phyloP scores from a whole-genome alignment of 2,888 invertebrate genomes.

The Crepidodera aurea region DNA sequence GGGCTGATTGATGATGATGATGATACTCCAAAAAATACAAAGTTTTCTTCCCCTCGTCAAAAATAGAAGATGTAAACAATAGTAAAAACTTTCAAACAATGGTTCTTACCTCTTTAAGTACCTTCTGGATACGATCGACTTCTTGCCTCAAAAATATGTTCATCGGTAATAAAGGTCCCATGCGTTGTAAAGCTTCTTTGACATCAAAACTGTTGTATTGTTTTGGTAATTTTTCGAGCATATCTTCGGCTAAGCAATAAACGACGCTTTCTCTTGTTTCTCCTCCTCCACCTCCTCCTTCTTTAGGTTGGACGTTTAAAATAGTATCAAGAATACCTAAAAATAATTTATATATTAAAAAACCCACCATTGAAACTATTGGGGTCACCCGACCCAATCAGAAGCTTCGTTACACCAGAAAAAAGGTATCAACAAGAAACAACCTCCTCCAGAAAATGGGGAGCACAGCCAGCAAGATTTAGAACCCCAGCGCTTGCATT shows the following conservation, averaged over 20 bases:
- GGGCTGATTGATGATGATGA: no score
- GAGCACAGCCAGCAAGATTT: no score
- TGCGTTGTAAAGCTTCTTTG: conserved; percentile 84
- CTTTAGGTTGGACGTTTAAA: conserved; percentile 96
- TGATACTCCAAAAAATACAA: no score
- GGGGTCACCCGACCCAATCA: no score
- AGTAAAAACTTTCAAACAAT: no score
- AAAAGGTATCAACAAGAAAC: no score
- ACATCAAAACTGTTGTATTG: conserved; percentile 91
- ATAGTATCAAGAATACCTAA: conserved; percentile 88
- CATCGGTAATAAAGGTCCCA: conserved; percentile 94
- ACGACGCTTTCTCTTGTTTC: conserved; percentile 94
- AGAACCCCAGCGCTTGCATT: no score
- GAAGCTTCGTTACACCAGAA: no score
- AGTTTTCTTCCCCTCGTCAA: no score
- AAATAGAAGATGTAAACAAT: no score
- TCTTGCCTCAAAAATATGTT: conserved; percentile 91
- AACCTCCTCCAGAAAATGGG: no score
- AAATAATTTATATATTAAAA: background rate
- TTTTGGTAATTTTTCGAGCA: conserved; percentile 84
- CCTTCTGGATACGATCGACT: conserved; percentile 85
- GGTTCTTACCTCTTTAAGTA: conserved; percentile 74
- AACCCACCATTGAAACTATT: no score
- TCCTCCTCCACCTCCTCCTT: conserved; percentile 88
- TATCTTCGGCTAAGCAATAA: conserved; percentile 90